Evolutionary conservation across 2,888 invertebrate species (phyloP), one percentile per base, ranked within the genome.

Genomic region (Xestia rhomboidea): DNA sequence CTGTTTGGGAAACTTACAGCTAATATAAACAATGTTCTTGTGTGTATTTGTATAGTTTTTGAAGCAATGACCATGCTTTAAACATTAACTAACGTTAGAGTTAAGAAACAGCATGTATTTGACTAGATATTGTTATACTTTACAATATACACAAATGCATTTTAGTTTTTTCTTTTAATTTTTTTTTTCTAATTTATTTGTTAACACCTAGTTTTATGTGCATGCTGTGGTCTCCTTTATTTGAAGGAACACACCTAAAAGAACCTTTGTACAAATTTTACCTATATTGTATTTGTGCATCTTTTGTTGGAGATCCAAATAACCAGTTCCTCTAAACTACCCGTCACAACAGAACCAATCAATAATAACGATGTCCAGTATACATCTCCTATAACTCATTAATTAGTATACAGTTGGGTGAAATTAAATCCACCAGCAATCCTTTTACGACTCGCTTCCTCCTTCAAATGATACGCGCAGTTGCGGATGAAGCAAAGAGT

Each of bases 361-460:
- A 87, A 88, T 27, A 54, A 41, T 41, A 21, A 91, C 87, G 90
- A 88, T 87, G 88, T 91, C 87, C 91, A 84, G 89, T 92, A 92
- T 92, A 92, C 89, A 89, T 87, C 88, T 86, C 88, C 89, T 88
- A 93, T 93, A 93, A 93, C 93, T 93, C 92, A 94, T 94, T 92
- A 92, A 91, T 94, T 92, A 69, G 38, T 83, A 67, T 79, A 75
- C 93, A 92, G 93, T 92, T 92, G 93, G 95, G 95, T 94, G 94
- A 95, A 96, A 96, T 96, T 94, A 95, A 95, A 95, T 92, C 91
- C 91, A 95, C 94, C 94, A 95, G 94, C 94, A 91, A 54, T 54
- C 18, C 92, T 93, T 95, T 95, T 95, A 95, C 94, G 95, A 94
- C 92, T 92, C 88, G 93, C 94, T 95, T 96, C 95, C 95, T 95